phyloP scores from a whole-genome alignment of 1,140 invertebrate genomes.

The Ganaspis sp. region DNA sequence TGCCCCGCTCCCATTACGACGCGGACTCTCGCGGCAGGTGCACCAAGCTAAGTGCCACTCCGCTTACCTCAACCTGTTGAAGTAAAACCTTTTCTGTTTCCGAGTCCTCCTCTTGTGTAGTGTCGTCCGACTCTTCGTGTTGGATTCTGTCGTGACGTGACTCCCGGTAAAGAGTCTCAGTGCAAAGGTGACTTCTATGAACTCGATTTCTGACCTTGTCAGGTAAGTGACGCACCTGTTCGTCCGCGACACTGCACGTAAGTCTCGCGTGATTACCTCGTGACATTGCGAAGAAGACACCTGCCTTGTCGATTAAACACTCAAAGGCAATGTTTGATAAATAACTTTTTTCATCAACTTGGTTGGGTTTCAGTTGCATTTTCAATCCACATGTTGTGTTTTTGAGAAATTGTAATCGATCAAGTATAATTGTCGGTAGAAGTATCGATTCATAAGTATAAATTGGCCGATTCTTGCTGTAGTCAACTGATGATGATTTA shows the following conservation, averaged over 20 bases:
- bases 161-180: not conserved
- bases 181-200: constrained; percentile 22
- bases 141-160: not conserved
- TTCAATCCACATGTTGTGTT: too few species aligned
- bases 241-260: constrained; percentile 26
- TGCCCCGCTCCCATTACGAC: constrained; percentile 76
- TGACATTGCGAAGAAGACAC: constrained; percentile 29
- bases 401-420: too few species aligned
- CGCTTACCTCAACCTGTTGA: constrained; percentile 55
- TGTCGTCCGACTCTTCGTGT: not conserved
- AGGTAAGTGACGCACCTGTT: constrained; percentile 32
- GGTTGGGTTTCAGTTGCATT: too few species aligned
- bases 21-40: constrained; percentile 77
- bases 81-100: constrained; percentile 16
- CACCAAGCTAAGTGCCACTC: constrained; percentile 73
- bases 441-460: too few species aligned
- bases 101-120: constrained; percentile 1
- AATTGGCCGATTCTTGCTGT: too few species aligned
- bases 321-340: not conserved
- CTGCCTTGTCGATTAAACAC: constrained; percentile 9
- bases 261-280: constrained; percentile 33
- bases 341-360: not conserved
- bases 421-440: too few species aligned
- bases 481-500: too few species aligned
- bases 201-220: constrained; percentile 6